Evolutionary conservation across 2,888 invertebrate species (phyloP).

Genomic region (Rhagonycha fulva): DNA sequence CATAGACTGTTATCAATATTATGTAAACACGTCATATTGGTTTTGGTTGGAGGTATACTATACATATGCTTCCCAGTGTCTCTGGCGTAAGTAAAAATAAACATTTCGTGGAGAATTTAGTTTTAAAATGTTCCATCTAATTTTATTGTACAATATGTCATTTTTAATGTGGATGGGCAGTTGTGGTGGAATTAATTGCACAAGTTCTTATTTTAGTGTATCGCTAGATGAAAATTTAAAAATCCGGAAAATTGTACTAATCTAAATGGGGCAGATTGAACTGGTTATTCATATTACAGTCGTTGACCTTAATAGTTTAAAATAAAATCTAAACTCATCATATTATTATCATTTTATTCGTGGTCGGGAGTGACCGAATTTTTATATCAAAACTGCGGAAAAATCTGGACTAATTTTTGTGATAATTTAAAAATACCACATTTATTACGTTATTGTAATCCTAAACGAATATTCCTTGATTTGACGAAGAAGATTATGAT

Average conservation of each 20-base stretch:
- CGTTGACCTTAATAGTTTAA: not conserved
- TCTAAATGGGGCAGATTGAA: not conserved
- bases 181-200: not conserved
- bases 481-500: not conserved
- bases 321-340: not conserved
- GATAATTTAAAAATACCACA: not conserved
- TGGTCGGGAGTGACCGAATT: not conserved
- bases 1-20: slow-evolving; percentile 9
- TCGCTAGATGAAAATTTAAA: not conserved
- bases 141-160: not conserved
- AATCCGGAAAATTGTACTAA: not conserved
- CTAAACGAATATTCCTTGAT: not conserved
- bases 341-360: not conserved
- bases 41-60: slow-evolving; percentile 16
- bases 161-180: not conserved
- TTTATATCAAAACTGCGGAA: not conserved
- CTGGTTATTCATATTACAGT: not conserved
- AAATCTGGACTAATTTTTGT: not conserved
- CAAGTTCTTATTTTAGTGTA: not conserved
- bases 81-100: slow-evolving; percentile 23
- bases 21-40: slow-evolving; percentile 23
- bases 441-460: not conserved
- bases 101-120: slow-evolving; percentile 9
- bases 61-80: slow-evolving; percentile 3
- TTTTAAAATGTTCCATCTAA: slow-evolving; percentile 1